A percentile compares a stretch with the other conserved stretches of the same genome.
These are phyloP conservation scores for Dasysyrphus albostriatus DNA, from an alignment of 2,888 invertebrate genomes.

Conservation along the genomic window DNA sequence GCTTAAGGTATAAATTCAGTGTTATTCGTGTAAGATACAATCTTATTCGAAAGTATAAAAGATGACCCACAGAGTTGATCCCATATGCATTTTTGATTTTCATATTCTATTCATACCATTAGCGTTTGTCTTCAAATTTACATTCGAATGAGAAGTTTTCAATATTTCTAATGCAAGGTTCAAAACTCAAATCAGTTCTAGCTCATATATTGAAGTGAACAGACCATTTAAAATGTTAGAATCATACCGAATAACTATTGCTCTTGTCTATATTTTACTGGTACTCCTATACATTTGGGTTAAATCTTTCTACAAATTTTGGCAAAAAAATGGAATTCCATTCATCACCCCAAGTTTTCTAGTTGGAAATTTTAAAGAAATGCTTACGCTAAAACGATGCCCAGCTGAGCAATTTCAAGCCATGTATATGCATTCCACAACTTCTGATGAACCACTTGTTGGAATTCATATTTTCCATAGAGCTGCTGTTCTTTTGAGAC, in stretches of 20 bases:
- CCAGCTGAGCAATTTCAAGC: constrained; percentile 81
- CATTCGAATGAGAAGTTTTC: not conserved
- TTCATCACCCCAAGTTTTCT: constrained; percentile 81
- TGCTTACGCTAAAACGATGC: constrained; percentile 80
- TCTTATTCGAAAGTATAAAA: not conserved
- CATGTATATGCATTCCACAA: constrained; percentile 81
- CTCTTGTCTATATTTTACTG: constrained; percentile 24
- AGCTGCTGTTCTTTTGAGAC: constrained; percentile 83
- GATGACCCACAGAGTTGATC: not conserved
- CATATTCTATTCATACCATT: not conserved
- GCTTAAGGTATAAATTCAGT: no score
- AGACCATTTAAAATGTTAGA: constrained; percentile 33
- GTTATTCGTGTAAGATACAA: not conserved
- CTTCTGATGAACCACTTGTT: constrained; percentile 80
- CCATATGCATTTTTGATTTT: not conserved
- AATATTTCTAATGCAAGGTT: not conserved
- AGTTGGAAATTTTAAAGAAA: constrained; percentile 83
- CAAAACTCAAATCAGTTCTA: constrained; percentile 1
- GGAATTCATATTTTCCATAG: constrained; percentile 84
- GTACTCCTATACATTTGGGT: constrained; percentile 44
- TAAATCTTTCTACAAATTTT: constrained; percentile 76
- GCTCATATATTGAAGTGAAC: not conserved
- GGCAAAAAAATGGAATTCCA: constrained; percentile 81
- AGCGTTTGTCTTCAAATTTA: not conserved
- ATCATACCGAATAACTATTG: constrained; percentile 39